Percentiles rank a stretch among this genome's conserved stretches.
phyloP scores from a whole-genome alignment of 2,797 vertebrate genomes.

The Peromyscus aztecus region DNA sequence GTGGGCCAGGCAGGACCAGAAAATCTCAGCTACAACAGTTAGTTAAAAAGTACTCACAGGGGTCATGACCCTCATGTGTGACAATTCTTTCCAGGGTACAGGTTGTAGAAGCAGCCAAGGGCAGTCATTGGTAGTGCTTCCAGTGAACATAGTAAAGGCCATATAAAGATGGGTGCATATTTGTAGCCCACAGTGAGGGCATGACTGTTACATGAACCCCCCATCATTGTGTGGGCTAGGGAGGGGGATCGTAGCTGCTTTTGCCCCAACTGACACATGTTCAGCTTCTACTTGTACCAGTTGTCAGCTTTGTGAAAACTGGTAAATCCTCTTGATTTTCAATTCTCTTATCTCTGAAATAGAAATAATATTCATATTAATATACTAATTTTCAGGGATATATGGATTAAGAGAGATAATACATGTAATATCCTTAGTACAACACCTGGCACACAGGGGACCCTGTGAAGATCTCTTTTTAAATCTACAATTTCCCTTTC shows the following conservation, averaged over 20 bases:
- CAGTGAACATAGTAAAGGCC: neutral
- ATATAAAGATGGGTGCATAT: neutral
- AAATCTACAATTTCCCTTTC: neutral
- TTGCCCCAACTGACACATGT: neutral
- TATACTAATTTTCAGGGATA: neutral
- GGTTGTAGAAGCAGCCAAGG: neutral
- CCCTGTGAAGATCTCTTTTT: neutral
- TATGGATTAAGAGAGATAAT: constrained; percentile 38
- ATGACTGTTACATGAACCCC: neutral
- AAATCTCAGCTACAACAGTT: neutral
- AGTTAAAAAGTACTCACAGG: neutral
- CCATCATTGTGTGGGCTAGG: neutral
- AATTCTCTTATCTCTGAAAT: constrained; percentile 33
- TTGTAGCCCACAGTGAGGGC: neutral
- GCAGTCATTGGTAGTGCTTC: neutral
- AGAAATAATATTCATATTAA: constrained; percentile 31
- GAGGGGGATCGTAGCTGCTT: neutral
- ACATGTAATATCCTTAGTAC: neutral
- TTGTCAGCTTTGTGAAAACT: constrained; percentile 7
- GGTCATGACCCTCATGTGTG: neutral
- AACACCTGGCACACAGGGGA: neutral
- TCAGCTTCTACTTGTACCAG: neutral
- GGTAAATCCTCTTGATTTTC: constrained; percentile 15
- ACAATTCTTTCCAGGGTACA: neutral
- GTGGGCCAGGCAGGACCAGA: too few species aligned